A percentile compares a stretch with the other conserved stretches of the same genome.
Conservation (phyloP, 2,113 vertebrate species). For the Panthera tigris region DNA sequence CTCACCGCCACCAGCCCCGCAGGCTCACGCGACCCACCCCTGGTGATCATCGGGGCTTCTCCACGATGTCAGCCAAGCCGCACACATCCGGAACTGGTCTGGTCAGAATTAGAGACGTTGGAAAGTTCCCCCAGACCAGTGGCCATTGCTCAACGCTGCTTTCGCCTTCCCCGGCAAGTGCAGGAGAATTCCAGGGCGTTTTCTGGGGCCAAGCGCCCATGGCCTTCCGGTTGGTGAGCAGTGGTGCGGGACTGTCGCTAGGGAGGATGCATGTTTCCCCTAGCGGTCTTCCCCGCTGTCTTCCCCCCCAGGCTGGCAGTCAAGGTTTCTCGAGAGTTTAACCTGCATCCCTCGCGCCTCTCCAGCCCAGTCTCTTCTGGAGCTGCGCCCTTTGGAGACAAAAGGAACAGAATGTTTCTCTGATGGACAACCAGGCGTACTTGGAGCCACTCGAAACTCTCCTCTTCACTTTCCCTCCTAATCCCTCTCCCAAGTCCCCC, state of each 20-base stretch:
- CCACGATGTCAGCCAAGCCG: neutral
- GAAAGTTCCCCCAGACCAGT: neutral
- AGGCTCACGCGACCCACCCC: neutral
- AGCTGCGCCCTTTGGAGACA: neutral
- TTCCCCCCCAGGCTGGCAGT: too few relatives aligned
- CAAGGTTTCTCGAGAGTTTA: neutral
- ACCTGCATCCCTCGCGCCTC: neutral
- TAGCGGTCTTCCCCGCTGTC: neutral
- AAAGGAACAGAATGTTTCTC: neutral
- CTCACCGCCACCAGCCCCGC: accelerated
- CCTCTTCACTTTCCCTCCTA: neutral
- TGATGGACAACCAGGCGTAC: neutral
- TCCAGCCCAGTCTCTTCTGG: neutral
- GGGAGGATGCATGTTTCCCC: neutral
- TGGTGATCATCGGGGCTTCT: neutral
- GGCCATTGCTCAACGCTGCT: neutral
- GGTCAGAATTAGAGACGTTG: neutral
- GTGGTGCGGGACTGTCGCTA: neutral
- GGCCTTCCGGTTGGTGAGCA: neutral
- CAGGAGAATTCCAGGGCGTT: neutral
- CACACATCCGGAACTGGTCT: neutral
- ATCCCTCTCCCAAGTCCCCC: neutral
- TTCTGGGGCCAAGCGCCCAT: neutral
- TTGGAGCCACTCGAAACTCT: neutral
- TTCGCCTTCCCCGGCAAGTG: neutral